Conservation (phyloP, 2,113 vertebrate species). For the Barbus barbus region DNA sequence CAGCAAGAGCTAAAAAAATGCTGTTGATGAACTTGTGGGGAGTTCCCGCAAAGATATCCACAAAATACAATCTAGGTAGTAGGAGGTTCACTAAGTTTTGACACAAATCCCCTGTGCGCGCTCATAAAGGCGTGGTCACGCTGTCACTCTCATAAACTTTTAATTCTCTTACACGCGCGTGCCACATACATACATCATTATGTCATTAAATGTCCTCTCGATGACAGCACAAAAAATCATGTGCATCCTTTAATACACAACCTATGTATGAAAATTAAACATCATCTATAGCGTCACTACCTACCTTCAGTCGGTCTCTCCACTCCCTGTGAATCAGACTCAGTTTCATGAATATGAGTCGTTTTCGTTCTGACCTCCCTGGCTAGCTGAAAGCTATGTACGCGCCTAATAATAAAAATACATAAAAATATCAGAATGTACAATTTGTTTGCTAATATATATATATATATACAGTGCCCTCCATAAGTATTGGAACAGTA, state of each 20-base stretch:
- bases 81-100: not conserved
- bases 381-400: not conserved
- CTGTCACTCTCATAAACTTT: not conserved
- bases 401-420: not conserved
- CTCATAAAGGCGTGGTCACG: slow-evolving; percentile 8
- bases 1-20: not conserved
- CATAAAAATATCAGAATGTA: too few species aligned
- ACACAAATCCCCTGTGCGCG: not conserved
- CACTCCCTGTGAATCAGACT: not conserved
- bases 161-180: not conserved
- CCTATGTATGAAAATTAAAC: not conserved
- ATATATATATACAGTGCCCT: too few species aligned
- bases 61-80: not conserved
- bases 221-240: not conserved
- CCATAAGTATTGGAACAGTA: too few species aligned
- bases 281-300: not conserved
- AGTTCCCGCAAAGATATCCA: not conserved
- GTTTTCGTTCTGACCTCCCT: not conserved
- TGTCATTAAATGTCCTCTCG: not conserved
- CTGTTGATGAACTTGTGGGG: too few species aligned
- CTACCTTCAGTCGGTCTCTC: not conserved
- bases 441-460: too few species aligned
- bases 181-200: not conserved
- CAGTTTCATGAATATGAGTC: not conserved
- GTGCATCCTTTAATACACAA: not conserved